Conservation (phyloP, 2,113 vertebrate genomes). For the Blennius ocellaris region DNA sequence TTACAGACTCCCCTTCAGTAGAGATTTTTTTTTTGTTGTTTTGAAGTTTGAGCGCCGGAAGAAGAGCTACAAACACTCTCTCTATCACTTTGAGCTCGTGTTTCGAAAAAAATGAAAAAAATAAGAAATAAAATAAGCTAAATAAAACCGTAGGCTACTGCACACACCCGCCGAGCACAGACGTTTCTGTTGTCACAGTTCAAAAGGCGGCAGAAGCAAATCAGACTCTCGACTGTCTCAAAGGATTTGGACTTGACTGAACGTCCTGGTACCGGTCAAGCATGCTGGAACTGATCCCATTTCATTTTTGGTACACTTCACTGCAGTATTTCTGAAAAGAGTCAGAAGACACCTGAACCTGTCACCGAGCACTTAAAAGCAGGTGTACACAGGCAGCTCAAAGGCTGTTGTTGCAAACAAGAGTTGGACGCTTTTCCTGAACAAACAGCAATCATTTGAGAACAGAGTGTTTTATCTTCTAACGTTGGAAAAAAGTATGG, state of each 20-base stretch:
- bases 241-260: background rate
- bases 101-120: no score
- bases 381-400: background rate
- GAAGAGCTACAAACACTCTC: no score
- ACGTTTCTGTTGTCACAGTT: background rate
- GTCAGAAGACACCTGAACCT: background rate
- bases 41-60: no score
- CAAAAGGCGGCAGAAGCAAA: slow-evolving; percentile 11
- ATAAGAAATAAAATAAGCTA: no score
- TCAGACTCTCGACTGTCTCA: background rate
- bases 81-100: no score
- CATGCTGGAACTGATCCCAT: background rate
- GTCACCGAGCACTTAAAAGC: background rate
- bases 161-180: background rate
- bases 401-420: no score
- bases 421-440: no score
- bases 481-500: no score
- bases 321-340: slow-evolving; percentile 1
- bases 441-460: no score
- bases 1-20: no score
- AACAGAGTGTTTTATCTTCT: no score
- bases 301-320: slow-evolving; percentile 2
- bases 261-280: background rate
- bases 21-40: no score
- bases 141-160: background rate